Conservation (phyloP, 2,888 invertebrate species). For the Caenorhabditis drosophilae region DNA sequence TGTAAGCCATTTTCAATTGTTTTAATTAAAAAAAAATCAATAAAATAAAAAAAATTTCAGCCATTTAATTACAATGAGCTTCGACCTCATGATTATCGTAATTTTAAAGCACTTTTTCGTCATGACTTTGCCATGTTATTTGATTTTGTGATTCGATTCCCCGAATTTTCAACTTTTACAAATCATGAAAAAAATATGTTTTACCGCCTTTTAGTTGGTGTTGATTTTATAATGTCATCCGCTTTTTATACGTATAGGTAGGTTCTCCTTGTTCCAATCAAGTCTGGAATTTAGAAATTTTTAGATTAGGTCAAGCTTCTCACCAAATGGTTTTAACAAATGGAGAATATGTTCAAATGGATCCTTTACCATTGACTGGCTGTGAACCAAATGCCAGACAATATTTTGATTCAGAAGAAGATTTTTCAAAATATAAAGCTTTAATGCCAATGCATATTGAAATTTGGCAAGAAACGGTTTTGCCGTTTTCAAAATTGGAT, state of each 20-base stretch:
- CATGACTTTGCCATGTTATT: conserved; percentile 48
- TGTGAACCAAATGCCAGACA: conserved; percentile 33
- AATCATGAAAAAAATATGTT: conserved; percentile 43
- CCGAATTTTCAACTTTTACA: conserved; percentile 37
- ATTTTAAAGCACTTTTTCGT: conserved; percentile 36
- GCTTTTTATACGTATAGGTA: conserved; percentile 40
- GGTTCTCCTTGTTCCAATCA: not conserved
- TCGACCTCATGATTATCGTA: conserved; percentile 40
- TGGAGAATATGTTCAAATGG: conserved; percentile 40
- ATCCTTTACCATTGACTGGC: conserved; percentile 39
- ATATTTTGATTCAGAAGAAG: conserved; percentile 32
- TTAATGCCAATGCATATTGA: conserved; percentile 44
- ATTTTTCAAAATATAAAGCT: conserved; percentile 41
- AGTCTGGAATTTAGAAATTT: not conserved
- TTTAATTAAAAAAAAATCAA: not conserved
- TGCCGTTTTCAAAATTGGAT: conserved; percentile 38
- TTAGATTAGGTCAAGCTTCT: conserved; percentile 22
- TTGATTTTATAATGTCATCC: conserved; percentile 45
- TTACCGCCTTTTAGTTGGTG: conserved; percentile 38
- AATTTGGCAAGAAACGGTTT: conserved; percentile 37
- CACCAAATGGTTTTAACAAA: conserved; percentile 38
- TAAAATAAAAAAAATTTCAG: conserved; percentile 16
- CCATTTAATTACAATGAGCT: conserved; percentile 37
- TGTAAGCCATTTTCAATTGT: conserved; percentile 17
- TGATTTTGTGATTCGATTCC: conserved; percentile 41